A percentile compares a stretch with the other conserved stretches of the same genome.
These are phyloP conservation scores for Ganaspis sp. DNA, from an alignment of 1,140 invertebrate species.

Conservation along the genomic window DNA sequence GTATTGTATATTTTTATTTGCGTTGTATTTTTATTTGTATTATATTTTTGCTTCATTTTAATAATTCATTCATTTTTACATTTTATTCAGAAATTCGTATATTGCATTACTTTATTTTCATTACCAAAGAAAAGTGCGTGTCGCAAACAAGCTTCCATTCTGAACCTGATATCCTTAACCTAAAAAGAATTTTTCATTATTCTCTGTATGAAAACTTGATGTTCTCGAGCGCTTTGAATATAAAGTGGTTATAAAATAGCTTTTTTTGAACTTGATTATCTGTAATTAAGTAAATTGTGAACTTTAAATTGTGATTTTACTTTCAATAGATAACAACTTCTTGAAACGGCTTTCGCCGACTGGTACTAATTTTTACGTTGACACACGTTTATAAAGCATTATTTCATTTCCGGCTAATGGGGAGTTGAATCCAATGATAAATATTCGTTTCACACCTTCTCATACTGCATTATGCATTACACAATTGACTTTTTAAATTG, in stretches of 20 bases:
- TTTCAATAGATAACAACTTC: slow-evolving; percentile 13
- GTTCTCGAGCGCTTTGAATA: not conserved
- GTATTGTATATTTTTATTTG: too few relatives aligned
- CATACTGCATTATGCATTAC: not conserved
- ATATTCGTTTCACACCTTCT: not conserved
- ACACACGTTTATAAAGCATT: slow-evolving; percentile 34
- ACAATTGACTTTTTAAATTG: not conserved
- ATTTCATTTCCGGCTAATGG: slow-evolving; percentile 49
- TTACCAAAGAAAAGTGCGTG: not conserved
- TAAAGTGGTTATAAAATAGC: not conserved
- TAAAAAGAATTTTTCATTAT: slow-evolving; percentile 17
- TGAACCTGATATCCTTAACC: slow-evolving; percentile 8
- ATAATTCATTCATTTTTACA: too few relatives aligned
- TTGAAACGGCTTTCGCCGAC: not conserved
- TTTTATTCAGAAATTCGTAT: too few relatives aligned
- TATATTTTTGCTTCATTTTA: too few relatives aligned
- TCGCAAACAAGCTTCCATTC: slow-evolving; percentile 25
- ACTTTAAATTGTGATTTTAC: not conserved
- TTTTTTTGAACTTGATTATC: not conserved
- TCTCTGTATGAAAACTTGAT: not conserved
- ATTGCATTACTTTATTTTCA: not conserved
- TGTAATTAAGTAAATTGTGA: not conserved
- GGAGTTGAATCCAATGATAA: slow-evolving; percentile 37
- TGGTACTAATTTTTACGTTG: not conserved
- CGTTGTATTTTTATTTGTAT: too few relatives aligned